Percentiles rank a stretch among this genome's conserved stretches.
phyloP scores from a whole-genome alignment of 2,888 invertebrate species.

The Oscheius myriophilus region DNA sequence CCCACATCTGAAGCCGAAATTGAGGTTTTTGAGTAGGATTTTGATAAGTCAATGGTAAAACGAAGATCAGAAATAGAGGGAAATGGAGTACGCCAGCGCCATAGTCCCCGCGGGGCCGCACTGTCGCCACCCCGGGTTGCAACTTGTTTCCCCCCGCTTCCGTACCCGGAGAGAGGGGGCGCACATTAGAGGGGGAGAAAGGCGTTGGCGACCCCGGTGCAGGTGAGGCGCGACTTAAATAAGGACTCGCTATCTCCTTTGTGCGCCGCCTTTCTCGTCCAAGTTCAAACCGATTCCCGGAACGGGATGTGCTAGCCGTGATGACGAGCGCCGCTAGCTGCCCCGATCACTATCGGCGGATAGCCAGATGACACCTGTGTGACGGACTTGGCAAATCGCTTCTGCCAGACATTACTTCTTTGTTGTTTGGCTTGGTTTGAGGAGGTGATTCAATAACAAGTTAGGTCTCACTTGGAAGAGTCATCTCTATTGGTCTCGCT shows the following conservation, averaged over 20 bases:
- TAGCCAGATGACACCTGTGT: no score
- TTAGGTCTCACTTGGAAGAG: no score
- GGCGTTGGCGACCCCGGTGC: conserved; percentile 24
- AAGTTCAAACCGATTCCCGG: conserved; percentile 32
- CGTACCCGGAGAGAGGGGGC: conserved; percentile 9
- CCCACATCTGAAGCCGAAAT: conserved; percentile 24
- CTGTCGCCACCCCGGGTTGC: not conserved
- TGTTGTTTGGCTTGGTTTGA: no score
- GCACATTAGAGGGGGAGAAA: conserved; percentile 22
- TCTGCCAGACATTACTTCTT: no score
- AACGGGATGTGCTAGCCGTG: conserved; percentile 26
- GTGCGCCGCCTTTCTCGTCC: conserved; percentile 31
- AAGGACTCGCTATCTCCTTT: conserved; percentile 31
- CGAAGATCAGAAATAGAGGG: not conserved
- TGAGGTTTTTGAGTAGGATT: not conserved
- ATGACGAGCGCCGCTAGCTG: conserved; percentile 28
- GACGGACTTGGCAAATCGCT: no score
- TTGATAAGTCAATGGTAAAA: not conserved
- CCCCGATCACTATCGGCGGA: conserved; percentile 2
- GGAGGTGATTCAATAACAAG: no score
- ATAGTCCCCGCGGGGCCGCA: not conserved
- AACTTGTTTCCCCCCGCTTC: conserved; percentile 5
- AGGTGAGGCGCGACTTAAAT: conserved; percentile 27
- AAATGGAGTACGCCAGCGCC: no score
- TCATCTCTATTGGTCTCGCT: no score